phyloP scores from a whole-genome alignment of 2,113 vertebrate species.

The Saimiri boliviensis region DNA sequence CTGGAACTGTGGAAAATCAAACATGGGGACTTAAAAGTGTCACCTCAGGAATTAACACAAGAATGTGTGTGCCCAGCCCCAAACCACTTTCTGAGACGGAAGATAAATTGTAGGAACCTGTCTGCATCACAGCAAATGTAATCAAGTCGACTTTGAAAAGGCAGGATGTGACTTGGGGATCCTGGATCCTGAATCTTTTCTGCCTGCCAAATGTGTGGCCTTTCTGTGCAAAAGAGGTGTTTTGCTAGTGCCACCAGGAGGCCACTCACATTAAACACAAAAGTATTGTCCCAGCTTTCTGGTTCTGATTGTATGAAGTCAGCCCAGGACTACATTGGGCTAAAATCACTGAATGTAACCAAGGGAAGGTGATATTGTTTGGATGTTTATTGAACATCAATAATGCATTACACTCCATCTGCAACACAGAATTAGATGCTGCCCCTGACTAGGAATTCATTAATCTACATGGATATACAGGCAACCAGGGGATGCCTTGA shows the following conservation, averaged over 20 bases:
- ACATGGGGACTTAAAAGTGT: slow-evolving; percentile 33
- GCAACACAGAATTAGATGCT: neutral
- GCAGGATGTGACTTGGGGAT: neutral
- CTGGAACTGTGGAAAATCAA: neutral
- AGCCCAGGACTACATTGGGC: neutral
- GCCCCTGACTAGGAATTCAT: neutral
- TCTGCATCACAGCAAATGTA: neutral
- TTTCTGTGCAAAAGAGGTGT: neutral
- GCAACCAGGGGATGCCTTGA: neutral
- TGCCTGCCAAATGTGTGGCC: neutral
- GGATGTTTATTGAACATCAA: neutral
- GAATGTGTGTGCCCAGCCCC: neutral
- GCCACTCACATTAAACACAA: neutral
- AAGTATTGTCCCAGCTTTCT: neutral
- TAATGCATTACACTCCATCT: neutral
- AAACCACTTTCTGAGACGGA: neutral
- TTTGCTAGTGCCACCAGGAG: slow-evolving; percentile 20
- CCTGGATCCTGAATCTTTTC: neutral
- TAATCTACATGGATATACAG: neutral
- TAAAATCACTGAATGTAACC: neutral
- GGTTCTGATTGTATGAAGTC: neutral
- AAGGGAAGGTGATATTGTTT: neutral
- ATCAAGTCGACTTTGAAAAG: neutral
- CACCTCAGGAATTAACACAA: slow-evolving; percentile 41
- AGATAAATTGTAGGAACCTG: neutral